Percentiles rank a stretch among this genome's conserved stretches.
phyloP scores from a whole-genome alignment of 2,888 invertebrate genomes.

The Listrodromus nycthemerus region DNA sequence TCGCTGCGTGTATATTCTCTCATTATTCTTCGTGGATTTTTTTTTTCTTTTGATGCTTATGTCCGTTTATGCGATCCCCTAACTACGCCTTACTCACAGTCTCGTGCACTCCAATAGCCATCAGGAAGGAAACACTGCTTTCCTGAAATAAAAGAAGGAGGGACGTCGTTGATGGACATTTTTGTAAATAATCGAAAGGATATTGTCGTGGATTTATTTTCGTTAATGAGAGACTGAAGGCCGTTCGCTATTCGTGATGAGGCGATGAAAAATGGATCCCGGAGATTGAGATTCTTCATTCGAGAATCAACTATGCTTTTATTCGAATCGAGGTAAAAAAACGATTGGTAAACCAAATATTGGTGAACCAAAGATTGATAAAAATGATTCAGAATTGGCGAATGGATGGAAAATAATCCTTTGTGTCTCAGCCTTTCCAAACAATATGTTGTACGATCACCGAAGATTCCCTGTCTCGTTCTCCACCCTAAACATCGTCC shows the following conservation, averaged over 20 bases:
- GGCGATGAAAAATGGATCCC: neutral
- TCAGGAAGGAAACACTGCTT: neutral
- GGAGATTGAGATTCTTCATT: too few relatives aligned
- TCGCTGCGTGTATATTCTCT: constrained; percentile 33
- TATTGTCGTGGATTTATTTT: neutral
- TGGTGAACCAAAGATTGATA: too few relatives aligned
- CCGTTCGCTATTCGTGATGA: neutral
- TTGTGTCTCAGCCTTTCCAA: too few relatives aligned
- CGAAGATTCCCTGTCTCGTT: too few relatives aligned
- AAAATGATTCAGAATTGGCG: too few relatives aligned
- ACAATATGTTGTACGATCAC: too few relatives aligned
- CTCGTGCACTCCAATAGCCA: neutral
- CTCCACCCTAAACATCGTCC: too few relatives aligned
- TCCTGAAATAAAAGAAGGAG: neutral
- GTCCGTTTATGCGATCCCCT: neutral
- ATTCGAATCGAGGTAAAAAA: too few relatives aligned
- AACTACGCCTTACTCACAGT: neutral
- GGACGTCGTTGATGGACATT: neutral
- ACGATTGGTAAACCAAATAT: too few relatives aligned
- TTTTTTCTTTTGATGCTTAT: constrained; percentile 12
- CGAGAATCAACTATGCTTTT: too few relatives aligned
- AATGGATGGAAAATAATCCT: too few relatives aligned
- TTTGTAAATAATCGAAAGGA: neutral
- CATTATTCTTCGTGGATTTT: constrained; percentile 45
- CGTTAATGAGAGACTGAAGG: neutral